Evolutionary conservation across 2,888 invertebrate species (phyloP).

Genomic region (Lacanobia wlatinum): DNA sequence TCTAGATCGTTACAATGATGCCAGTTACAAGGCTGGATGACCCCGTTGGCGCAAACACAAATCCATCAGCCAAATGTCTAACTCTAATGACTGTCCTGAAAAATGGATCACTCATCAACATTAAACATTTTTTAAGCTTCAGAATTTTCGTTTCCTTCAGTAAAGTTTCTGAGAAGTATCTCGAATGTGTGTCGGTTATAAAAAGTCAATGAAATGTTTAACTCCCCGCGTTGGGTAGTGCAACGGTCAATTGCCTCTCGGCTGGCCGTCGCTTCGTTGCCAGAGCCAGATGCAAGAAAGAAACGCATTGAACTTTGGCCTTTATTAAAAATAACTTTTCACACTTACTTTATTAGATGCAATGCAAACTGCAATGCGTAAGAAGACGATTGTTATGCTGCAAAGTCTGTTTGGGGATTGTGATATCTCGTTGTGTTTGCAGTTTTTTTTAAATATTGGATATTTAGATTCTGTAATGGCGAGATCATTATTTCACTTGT

Average conservation of each 20-base stretch:
- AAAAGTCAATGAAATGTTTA: slow-evolving; percentile 34
- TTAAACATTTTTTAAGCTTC: slow-evolving; percentile 5
- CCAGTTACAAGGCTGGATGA: slow-evolving; percentile 42
- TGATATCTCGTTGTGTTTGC: background rate
- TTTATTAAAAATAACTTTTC: slow-evolving; percentile 36
- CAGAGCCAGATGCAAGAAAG: slow-evolving; percentile 44
- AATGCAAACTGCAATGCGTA: slow-evolving; percentile 31
- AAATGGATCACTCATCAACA: slow-evolving; percentile 38
- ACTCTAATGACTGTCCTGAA: slow-evolving; percentile 24
- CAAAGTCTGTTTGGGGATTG: background rate
- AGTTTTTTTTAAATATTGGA: background rate
- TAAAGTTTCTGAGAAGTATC: slow-evolving; percentile 33
- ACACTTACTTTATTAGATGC: slow-evolving; percentile 16
- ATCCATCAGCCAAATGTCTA: slow-evolving; percentile 51
- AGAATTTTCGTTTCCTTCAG: background rate
- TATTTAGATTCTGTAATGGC: background rate
- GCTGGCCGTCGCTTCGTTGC: slow-evolving; percentile 33
- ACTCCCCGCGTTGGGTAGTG: slow-evolving; percentile 30
- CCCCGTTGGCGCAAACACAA: slow-evolving; percentile 61
- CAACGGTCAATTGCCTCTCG: slow-evolving; percentile 69
- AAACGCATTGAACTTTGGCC: slow-evolving; percentile 61
- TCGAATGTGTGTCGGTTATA: slow-evolving; percentile 44
- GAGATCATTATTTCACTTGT: background rate
- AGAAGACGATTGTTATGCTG: background rate
- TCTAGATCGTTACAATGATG: slow-evolving; percentile 37